A percentile compares a stretch with the other conserved stretches of the same genome.
Conservation (phyloP, 92 coral and sea anemone genomes). For the Pocillopora grandis region DNA sequence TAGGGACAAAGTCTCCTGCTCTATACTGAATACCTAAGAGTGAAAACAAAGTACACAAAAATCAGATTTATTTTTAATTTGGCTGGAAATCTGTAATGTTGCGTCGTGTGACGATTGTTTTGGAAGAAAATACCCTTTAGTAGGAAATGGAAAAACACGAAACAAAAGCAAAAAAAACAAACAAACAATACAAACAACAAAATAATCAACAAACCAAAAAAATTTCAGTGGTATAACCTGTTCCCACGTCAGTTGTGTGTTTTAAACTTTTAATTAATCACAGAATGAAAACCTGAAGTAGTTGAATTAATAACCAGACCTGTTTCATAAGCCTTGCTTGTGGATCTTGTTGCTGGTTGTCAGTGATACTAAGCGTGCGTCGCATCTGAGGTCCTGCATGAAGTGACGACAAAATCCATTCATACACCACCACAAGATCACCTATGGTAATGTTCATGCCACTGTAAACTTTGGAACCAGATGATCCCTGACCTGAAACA, state of each 20-base stretch:
- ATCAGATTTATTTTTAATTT: background rate
- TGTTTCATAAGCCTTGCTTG: slow-evolving; percentile 68
- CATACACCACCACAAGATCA: slow-evolving; percentile 83
- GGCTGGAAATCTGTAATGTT: too few relatives aligned
- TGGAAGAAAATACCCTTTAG: too few relatives aligned
- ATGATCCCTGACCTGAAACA: slow-evolving; percentile 77
- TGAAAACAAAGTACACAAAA: background rate
- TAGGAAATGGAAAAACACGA: too few relatives aligned
- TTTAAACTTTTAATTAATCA: too few relatives aligned
- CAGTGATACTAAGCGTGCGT: slow-evolving; percentile 61
- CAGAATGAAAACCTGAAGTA: too few relatives aligned
- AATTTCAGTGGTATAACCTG: too few relatives aligned
- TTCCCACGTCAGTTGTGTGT: too few relatives aligned
- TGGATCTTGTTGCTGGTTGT: slow-evolving; percentile 54
- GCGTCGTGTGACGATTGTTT: too few relatives aligned
- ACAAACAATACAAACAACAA: too few relatives aligned
- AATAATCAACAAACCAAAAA: too few relatives aligned
- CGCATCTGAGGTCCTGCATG: slow-evolving; percentile 35
- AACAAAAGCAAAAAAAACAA: too few relatives aligned
- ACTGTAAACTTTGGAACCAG: slow-evolving; percentile 85
- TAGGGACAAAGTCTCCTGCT: slow-evolving; percentile 86
- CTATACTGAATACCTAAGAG: slow-evolving; percentile 78
- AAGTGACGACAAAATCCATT: slow-evolving; percentile 67
- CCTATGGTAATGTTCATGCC: slow-evolving; percentile 86
- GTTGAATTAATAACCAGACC: slow-evolving; percentile 20